Conservation (phyloP, 92 coral and sea anemone genomes). For the Epizoanthus ramosus region DNA sequence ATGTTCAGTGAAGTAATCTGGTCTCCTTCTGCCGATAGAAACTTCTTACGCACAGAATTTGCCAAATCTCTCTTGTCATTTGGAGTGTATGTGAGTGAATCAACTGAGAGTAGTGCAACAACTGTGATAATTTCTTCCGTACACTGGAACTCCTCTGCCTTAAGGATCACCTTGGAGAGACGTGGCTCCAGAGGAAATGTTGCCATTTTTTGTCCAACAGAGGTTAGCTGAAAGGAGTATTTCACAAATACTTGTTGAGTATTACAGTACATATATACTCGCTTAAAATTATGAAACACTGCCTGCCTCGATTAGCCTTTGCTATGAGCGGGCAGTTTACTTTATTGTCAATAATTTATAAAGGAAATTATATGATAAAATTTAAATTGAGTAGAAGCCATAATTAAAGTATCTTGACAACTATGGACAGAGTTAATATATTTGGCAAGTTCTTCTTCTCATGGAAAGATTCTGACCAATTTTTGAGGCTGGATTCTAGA, state of each 20-base stretch:
- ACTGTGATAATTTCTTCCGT: constrained; percentile 91
- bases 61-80: constrained; percentile 92
- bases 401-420: too few relatives aligned
- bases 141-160: constrained; percentile 77
- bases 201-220: constrained; percentile 85
- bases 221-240: constrained; percentile 66
- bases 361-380: too few relatives aligned
- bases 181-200: constrained; percentile 93
- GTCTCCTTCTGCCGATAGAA: constrained; percentile 94
- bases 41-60: constrained; percentile 83
- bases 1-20: constrained; percentile 91
- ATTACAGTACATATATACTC: too few relatives aligned
- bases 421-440: too few relatives aligned
- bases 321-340: too few relatives aligned
- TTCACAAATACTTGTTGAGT: background rate
- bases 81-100: constrained; percentile 92
- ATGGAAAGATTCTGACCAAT: background rate
- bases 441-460: too few relatives aligned
- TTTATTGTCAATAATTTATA: too few relatives aligned
- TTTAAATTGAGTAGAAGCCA: too few relatives aligned
- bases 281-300: too few relatives aligned
- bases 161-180: constrained; percentile 81
- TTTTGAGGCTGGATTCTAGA: background rate
- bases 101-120: constrained; percentile 91
- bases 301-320: too few relatives aligned